Conservation (phyloP, 1,140 invertebrate species). For the Patella vulgata region DNA sequence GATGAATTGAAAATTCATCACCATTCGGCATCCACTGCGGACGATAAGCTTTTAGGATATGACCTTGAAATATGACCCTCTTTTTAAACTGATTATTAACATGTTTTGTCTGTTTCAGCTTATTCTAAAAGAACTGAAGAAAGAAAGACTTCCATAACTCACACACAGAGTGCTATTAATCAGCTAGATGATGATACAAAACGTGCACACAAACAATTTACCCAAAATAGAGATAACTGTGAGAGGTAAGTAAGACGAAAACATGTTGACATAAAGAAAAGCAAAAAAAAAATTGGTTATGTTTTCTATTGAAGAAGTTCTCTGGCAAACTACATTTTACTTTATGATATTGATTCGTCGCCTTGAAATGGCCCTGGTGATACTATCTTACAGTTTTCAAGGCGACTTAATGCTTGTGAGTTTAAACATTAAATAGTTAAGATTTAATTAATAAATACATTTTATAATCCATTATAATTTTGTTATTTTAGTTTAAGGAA, state of each 20-base stretch:
- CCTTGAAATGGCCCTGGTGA: not conserved
- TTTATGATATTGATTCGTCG: not conserved
- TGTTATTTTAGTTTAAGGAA: conserved; percentile 37
- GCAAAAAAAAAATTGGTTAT: too few species aligned
- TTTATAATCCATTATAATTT: not conserved
- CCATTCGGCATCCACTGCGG: too few species aligned
- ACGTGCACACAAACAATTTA: conserved; percentile 39
- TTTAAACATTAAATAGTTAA: too few species aligned
- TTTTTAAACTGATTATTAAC: not conserved
- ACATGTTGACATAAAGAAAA: too few species aligned
- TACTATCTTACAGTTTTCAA: not conserved
- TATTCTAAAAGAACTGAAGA: conserved; percentile 27
- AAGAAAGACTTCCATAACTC: conserved; percentile 13
- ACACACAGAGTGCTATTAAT: conserved; percentile 22
- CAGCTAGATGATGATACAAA: conserved; percentile 42
- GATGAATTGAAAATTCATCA: too few species aligned
- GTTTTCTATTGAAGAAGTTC: not conserved
- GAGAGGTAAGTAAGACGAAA: conserved; percentile 44
- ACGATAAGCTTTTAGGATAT: not conserved
- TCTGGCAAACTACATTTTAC: not conserved
- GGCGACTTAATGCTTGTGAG: too few species aligned
- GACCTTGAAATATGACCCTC: not conserved
- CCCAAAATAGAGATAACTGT: conserved; percentile 36
- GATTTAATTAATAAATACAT: too few species aligned
- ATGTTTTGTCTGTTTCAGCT: conserved; percentile 11